Conservation (phyloP, 2,797 vertebrate genomes). For the Sarcoramphus papa region DNA sequence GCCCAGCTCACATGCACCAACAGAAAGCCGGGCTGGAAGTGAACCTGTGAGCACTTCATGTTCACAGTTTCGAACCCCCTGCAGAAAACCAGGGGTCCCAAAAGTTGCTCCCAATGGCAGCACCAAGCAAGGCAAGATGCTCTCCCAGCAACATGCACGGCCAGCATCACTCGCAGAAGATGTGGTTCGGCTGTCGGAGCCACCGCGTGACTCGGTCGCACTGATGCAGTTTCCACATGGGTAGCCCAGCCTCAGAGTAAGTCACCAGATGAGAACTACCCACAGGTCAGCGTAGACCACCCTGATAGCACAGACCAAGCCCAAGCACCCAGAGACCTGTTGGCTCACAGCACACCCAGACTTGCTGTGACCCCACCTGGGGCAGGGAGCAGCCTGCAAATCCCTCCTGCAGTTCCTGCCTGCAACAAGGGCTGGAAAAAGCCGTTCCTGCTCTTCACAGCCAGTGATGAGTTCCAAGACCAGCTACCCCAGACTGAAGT, state of each 20-base stretch:
- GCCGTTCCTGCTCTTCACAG: neutral
- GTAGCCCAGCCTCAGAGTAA: neutral
- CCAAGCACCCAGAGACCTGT: fast-evolving
- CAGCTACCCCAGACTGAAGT: neutral
- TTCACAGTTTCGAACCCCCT: neutral
- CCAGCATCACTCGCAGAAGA: neutral
- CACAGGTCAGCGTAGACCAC: neutral
- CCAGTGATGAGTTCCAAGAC: neutral
- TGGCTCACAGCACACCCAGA: neutral
- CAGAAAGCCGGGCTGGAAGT: neutral
- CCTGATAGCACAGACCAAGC: neutral
- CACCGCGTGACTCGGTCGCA: fast-evolving
- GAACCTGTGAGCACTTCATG: neutral
- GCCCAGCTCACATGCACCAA: neutral
- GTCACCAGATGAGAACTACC: neutral
- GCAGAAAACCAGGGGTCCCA: neutral
- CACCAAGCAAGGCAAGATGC: neutral
- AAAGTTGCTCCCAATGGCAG: neutral
- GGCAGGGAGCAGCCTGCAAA: neutral
- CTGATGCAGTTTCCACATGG: neutral
- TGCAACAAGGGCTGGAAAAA: neutral
- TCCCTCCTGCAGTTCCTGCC: neutral
- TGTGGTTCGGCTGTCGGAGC: neutral
- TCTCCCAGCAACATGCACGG: fast-evolving
- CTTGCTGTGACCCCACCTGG: neutral